These are phyloP conservation scores for Cyclargus thomasi DNA, from an alignment of 1,140 invertebrate genomes.

Conservation along the genomic window DNA sequence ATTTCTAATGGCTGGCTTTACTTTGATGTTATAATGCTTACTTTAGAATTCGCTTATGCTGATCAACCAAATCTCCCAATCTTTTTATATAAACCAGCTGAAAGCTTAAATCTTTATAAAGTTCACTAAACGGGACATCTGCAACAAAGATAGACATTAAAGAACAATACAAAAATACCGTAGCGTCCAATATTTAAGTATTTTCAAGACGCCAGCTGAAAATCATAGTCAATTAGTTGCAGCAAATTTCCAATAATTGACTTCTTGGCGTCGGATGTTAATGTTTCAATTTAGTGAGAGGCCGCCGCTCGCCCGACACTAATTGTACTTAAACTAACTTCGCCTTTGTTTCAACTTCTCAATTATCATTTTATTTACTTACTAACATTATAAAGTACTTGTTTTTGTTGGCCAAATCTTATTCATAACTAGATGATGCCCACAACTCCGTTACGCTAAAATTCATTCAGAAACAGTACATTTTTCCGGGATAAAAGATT, in stretches of 20 bases:
- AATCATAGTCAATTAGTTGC: conserved; percentile 12
- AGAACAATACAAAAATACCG: neutral
- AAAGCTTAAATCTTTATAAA: neutral
- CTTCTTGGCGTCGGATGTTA: conserved; percentile 1
- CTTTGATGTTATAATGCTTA: conserved; percentile 23
- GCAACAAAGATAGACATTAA: neutral
- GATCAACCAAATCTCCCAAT: conserved; percentile 40
- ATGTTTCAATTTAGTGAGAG: conserved; percentile 1
- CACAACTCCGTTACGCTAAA: too few relatives aligned
- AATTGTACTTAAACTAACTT: neutral
- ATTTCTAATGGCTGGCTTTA: neutral
- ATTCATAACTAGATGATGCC: too few relatives aligned
- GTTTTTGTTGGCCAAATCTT: too few relatives aligned
- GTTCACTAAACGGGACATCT: neutral
- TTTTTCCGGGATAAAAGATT: too few relatives aligned
- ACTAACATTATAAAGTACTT: neutral
- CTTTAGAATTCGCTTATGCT: conserved; percentile 50
- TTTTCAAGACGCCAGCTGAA: neutral
- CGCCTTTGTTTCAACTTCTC: neutral
- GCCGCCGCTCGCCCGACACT: neutral
- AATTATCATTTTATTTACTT: neutral
- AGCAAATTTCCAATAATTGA: conserved; percentile 3
- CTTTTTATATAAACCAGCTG: conserved; percentile 33
- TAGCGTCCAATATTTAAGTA: neutral
- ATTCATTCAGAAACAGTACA: too few relatives aligned